phyloP scores from a whole-genome alignment of 92 coral and sea anemone species.

The Porites cylindrica region DNA sequence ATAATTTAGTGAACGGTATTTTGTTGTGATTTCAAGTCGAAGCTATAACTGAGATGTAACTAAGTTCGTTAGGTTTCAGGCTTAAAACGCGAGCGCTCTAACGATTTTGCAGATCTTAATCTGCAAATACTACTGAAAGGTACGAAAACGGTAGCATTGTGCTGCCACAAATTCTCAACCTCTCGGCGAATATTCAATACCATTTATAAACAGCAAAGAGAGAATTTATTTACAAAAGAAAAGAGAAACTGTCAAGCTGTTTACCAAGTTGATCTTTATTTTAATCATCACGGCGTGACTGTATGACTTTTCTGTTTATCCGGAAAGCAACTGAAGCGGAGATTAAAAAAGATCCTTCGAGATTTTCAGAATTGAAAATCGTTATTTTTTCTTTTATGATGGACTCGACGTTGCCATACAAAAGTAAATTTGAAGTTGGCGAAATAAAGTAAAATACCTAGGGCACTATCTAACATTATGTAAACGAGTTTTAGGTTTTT shows the following conservation, averaged over 20 bases:
- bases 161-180: not conserved
- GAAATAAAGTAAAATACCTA: not conserved
- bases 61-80: not conserved
- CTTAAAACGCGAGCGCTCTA: not conserved
- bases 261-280: slow-evolving; percentile 43
- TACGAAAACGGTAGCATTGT: too few species aligned
- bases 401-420: not conserved
- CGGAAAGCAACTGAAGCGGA: slow-evolving; percentile 23
- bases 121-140: too few species aligned
- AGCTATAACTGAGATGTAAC: too few species aligned
- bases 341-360: slow-evolving; percentile 21
- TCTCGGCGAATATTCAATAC: not conserved
- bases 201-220: slow-evolving; percentile 11
- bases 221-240: slow-evolving; percentile 18
- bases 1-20: not conserved
- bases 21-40: too few species aligned
- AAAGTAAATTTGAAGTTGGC: not conserved
- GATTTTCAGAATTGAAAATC: not conserved
- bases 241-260: slow-evolving; percentile 9
- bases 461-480: not conserved
- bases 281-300: slow-evolving; percentile 20
- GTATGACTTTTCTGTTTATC: slow-evolving; percentile 15
- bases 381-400: slow-evolving; percentile 7
- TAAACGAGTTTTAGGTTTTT: not conserved
- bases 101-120: not conserved